Evolutionary conservation across 1,140 invertebrate genomes (phyloP), one percentile per base, ranked within the genome.

Genomic region (Colletes gigas): DNA sequence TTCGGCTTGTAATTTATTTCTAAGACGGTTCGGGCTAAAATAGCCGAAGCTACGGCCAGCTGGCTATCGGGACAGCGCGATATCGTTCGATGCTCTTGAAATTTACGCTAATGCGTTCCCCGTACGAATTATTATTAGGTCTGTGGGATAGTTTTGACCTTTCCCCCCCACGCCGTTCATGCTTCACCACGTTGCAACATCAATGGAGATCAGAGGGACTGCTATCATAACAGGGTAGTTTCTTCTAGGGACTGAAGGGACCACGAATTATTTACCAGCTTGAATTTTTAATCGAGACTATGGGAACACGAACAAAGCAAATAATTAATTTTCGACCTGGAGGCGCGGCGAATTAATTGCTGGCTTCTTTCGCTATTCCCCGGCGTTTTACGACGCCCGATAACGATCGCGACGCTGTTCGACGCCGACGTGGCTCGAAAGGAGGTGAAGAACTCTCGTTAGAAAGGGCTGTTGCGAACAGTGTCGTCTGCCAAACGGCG

Each of bases 51-150:
- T 54, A 55, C 47, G 73, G 83, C 59, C 83, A 75, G 80, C 81
- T 71, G 83, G 57, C 67, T 73, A 73, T 83, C 68, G 15, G 74
- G 44, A 63, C 19, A 47, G 60, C 74, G 52, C 68, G 81, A 73
- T 83, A 86, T 75, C 67, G 72, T 79, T 72, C 74, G 76, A 79
- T 72, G 84, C 59, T 87, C 85, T 87, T 86, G 85, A 87, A 87
- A 75, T 68, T 77, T 68, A 75, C 59, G 70, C 57, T 74, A 72
- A 77, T 69, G 73, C 78, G 39, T 80, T 66, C 62, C 71, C 3
- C 52, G 54, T 75, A 19, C 63, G 14, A 10, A 7, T 65, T 72
- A 39, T 65, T 65, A 39, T 15, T 39, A 50, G 50, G 50, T 50
- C 8, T 50, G 9, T 50, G 50, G 10, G 10, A 50, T 50, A 50